These are phyloP conservation scores for Drosophila tani DNA, from an alignment of 1,140 invertebrate species.

Conservation along the genomic window DNA sequence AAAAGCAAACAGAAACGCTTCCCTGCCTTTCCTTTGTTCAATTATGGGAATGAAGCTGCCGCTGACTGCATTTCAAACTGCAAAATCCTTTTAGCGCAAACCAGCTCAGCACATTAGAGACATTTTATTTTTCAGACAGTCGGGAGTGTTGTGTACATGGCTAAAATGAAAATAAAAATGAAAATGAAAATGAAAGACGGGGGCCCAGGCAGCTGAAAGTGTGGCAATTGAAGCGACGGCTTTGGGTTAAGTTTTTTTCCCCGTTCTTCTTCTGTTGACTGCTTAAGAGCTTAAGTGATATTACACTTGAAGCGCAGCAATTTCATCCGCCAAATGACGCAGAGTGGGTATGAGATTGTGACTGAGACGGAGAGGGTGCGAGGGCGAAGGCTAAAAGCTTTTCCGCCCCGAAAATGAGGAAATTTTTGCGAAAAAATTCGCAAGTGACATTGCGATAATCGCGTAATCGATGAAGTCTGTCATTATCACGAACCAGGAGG, in stretches of 20 bases:
- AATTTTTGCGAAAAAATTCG: constrained; percentile 67
- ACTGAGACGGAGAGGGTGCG: constrained; percentile 8
- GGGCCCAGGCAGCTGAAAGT: constrained; percentile 43
- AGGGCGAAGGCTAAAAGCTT: constrained; percentile 71
- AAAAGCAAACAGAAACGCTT: constrained; percentile 48
- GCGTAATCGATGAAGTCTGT: constrained; percentile 83
- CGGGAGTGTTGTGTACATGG: constrained; percentile 27
- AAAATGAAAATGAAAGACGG: constrained; percentile 1
- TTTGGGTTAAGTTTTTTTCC: constrained; percentile 25
- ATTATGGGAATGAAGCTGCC: constrained; percentile 34
- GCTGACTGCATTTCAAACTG: constrained; percentile 47
- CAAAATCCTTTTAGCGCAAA: constrained; percentile 79
- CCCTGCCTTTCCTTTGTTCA: constrained; percentile 44
- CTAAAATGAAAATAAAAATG: constrained; percentile 5
- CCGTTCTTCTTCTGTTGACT: constrained; percentile 44
- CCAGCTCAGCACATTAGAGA: constrained; percentile 69
- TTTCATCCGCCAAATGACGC: constrained; percentile 70
- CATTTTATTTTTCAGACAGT: constrained; percentile 51
- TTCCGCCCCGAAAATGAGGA: constrained; percentile 67
- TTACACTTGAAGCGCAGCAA: constrained; percentile 79
- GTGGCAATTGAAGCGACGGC: constrained; percentile 54
- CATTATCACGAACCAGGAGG: constrained; percentile 71
- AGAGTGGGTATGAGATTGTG: constrained; percentile 27
- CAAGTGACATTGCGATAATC: constrained; percentile 82
- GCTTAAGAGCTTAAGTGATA: constrained; percentile 83